These are phyloP conservation scores for Yponomeuta cagnagella DNA, from an alignment of 2,888 invertebrate species.

Conservation along the genomic window DNA sequence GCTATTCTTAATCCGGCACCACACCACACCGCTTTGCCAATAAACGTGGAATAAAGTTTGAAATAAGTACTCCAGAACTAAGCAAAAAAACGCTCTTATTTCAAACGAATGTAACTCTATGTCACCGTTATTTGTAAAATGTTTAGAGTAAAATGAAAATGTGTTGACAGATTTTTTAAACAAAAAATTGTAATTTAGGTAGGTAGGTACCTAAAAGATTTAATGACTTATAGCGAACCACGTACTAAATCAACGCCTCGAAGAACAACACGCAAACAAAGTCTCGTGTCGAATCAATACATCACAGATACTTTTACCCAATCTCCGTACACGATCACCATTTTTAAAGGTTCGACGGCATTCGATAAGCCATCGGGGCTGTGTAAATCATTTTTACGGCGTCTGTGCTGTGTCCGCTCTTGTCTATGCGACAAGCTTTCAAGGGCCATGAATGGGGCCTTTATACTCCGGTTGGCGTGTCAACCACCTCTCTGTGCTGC, in stretches of 20 bases:
- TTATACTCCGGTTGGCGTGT: constrained; percentile 51
- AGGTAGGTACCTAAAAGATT: not conserved
- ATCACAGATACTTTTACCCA: constrained; percentile 27
- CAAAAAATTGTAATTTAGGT: not conserved
- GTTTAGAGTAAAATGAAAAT: too few relatives aligned
- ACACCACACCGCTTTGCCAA: too few relatives aligned
- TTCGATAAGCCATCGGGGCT: constrained; percentile 55
- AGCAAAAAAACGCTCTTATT: too few relatives aligned
- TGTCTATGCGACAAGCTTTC: constrained; percentile 66
- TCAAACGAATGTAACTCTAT: too few relatives aligned
- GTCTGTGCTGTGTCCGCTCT: constrained; percentile 37
- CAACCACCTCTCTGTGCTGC: constrained; percentile 22
- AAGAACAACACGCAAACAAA: not conserved
- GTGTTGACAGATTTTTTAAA: too few relatives aligned
- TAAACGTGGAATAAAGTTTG: too few relatives aligned
- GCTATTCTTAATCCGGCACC: too few relatives aligned
- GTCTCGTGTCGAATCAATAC: constrained; percentile 25
- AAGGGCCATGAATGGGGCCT: constrained; percentile 58
- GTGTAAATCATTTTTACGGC: constrained; percentile 70
- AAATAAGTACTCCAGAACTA: too few relatives aligned
- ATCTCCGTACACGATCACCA: constrained; percentile 49
- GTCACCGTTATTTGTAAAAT: too few relatives aligned
- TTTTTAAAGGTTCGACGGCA: constrained; percentile 52
- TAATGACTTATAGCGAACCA: not conserved
- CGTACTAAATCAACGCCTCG: not conserved